These are phyloP conservation scores for Cheilosia urbana DNA, from an alignment of 2,888 invertebrate species.

Conservation along the genomic window DNA sequence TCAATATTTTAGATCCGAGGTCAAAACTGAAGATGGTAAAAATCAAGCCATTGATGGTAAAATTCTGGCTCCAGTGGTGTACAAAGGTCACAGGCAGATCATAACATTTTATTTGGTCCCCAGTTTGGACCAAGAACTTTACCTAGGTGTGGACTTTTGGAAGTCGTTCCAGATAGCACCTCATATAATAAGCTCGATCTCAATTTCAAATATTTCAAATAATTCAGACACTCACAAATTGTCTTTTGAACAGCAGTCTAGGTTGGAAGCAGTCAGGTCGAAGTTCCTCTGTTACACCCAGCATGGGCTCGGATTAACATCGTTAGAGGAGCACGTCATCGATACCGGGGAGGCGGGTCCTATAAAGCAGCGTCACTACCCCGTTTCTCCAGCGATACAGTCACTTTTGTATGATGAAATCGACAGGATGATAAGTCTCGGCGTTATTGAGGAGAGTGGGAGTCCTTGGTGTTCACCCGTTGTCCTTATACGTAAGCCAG, in stretches of 20 bases:
- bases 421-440: constrained; percentile 8
- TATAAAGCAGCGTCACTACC: too few relatives aligned
- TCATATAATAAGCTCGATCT: constrained; percentile 41
- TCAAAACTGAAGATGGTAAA: background rate
- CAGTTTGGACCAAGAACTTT: constrained; percentile 41
- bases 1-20: too few relatives aligned
- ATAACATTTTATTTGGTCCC: constrained; percentile 25
- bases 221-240: too few relatives aligned
- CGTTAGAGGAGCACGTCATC: too few relatives aligned
- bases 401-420: constrained; percentile 30
- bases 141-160: constrained; percentile 63
- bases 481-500: constrained; percentile 75
- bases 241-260: too few relatives aligned
- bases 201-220: background rate
- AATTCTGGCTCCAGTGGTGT: background rate
- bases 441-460: constrained; percentile 19
- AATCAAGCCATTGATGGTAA: background rate
- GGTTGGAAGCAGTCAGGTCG: constrained; percentile 5
- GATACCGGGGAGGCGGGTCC: too few relatives aligned
- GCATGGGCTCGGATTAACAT: background rate
- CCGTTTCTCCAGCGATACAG: constrained; percentile 62
- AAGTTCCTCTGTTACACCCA: constrained; percentile 32
- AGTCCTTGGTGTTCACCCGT: constrained; percentile 33
- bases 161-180: constrained; percentile 22
- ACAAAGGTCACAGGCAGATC: too few relatives aligned